Percentiles rank a stretch among this genome's conserved stretches.
Evolutionary conservation across 2,797 vertebrate genomes (phyloP).

Genomic region (Eulemur coronatus): DNA sequence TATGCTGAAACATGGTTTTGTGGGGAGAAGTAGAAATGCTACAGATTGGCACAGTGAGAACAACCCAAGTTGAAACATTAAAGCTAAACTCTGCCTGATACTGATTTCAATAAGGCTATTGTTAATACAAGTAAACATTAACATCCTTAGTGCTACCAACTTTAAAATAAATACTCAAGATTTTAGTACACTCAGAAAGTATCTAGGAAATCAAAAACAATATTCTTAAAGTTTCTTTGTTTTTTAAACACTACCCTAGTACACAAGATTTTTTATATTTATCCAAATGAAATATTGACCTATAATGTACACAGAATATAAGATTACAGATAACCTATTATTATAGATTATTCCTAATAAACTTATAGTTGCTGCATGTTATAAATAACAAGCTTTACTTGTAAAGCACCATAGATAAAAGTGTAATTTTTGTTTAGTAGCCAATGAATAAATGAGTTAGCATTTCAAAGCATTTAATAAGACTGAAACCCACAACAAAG

Average conservation of each 20-base stretch:
- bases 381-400: conserved; percentile 75
- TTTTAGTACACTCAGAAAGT: background rate
- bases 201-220: background rate
- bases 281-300: background rate
- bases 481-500: conserved; percentile 84
- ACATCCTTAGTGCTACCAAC: background rate
- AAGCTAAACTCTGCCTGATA: background rate
- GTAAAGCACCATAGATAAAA: conserved; percentile 76
- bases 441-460: conserved; percentile 86
- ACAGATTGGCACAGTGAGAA: background rate
- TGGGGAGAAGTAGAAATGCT: background rate
- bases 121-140: background rate
- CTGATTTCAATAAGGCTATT: background rate
- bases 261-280: background rate
- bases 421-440: conserved; percentile 77
- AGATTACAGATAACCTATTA: background rate
- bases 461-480: conserved; percentile 80
- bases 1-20: conserved; percentile 1
- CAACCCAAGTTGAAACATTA: background rate
- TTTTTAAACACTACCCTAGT: background rate
- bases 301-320: background rate
- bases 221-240: background rate
- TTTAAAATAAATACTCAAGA: background rate
- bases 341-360: conserved; percentile 29
- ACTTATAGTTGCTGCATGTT: background rate